Conservation (phyloP, 2,888 invertebrate species). For the Clostera curtula region DNA sequence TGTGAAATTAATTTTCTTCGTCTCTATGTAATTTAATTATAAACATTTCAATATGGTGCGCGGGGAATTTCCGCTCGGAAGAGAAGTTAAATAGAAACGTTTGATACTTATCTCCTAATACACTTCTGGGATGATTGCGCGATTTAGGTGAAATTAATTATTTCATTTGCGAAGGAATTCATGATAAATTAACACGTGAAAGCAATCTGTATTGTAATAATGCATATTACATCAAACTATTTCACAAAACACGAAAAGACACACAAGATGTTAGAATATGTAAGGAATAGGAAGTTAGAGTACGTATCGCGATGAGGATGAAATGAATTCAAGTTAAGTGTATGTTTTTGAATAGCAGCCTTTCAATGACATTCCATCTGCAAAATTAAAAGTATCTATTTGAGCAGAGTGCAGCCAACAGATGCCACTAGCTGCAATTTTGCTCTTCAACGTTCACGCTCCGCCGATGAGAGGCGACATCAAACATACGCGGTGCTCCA, state of each 20-base stretch:
- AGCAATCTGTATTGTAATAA: too few relatives aligned
- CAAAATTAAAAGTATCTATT: constrained; percentile 71
- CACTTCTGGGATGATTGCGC: constrained; percentile 69
- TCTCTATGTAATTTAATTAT: constrained; percentile 76
- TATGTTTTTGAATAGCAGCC: constrained; percentile 27
- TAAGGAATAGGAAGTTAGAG: too few relatives aligned
- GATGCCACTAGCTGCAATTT: constrained; percentile 70
- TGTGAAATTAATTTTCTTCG: constrained; percentile 75
- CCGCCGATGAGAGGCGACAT: constrained; percentile 67
- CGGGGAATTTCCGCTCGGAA: constrained; percentile 67
- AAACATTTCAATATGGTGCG: constrained; percentile 75
- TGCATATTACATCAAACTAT: too few relatives aligned
- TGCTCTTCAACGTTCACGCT: constrained; percentile 69
- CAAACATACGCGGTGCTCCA: constrained; percentile 65
- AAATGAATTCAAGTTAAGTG: constrained; percentile 26
- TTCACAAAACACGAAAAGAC: too few relatives aligned
- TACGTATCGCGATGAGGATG: constrained; percentile 12
- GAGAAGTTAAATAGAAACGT: constrained; percentile 74
- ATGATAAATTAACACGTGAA: too few relatives aligned
- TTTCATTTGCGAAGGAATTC: constrained; percentile 34
- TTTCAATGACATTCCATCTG: constrained; percentile 57
- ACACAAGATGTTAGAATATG: too few relatives aligned
- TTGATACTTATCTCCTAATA: constrained; percentile 74
- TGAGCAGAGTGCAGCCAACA: constrained; percentile 59
- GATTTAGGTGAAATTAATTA: constrained; percentile 61